phyloP scores from a whole-genome alignment of 2,113 vertebrate genomes.

The Tautogolabrus adspersus region DNA sequence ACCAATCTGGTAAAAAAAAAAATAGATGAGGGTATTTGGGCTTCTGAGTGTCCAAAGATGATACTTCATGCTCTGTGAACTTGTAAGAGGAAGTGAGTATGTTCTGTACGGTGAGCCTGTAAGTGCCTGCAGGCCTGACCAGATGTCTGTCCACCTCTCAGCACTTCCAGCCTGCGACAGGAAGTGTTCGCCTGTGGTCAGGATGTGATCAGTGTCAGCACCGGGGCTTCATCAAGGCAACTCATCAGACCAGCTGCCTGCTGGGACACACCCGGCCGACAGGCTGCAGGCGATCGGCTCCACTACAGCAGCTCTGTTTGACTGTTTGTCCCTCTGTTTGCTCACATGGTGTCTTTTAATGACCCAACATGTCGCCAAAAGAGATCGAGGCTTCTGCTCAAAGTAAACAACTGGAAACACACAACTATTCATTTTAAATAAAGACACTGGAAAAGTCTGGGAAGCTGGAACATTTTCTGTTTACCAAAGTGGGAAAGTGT shows the following conservation, averaged over 20 bases:
- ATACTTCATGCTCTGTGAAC: neutral
- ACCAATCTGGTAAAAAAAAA: too few relatives aligned
- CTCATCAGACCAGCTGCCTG: conserved; percentile 46
- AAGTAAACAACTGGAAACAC: conserved; percentile 29
- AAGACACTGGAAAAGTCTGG: neutral
- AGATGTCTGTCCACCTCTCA: conserved; percentile 55
- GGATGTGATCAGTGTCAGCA: conserved; percentile 62
- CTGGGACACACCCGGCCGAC: conserved; percentile 32
- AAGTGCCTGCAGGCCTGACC: conserved; percentile 38
- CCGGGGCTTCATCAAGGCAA: conserved; percentile 10
- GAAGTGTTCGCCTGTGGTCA: conserved; percentile 62
- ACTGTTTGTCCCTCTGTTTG: conserved; percentile 29
- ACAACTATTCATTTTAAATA: neutral
- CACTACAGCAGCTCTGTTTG: neutral
- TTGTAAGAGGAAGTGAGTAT: conserved; percentile 12
- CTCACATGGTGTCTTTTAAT: conserved; percentile 50
- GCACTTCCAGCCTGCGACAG: conserved; percentile 44
- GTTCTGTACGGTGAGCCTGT: conserved; percentile 15
- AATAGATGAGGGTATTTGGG: too few relatives aligned
- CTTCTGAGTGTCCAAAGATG: neutral
- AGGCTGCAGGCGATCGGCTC: neutral
- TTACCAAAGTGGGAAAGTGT: neutral
- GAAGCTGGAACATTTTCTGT: neutral
- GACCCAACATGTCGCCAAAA: conserved; percentile 17
- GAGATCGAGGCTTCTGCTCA: conserved; percentile 4